Evolutionary conservation across 2,888 invertebrate genomes (phyloP), one percentile per base, ranked within the genome.

Genomic region (Patella caerulea): DNA sequence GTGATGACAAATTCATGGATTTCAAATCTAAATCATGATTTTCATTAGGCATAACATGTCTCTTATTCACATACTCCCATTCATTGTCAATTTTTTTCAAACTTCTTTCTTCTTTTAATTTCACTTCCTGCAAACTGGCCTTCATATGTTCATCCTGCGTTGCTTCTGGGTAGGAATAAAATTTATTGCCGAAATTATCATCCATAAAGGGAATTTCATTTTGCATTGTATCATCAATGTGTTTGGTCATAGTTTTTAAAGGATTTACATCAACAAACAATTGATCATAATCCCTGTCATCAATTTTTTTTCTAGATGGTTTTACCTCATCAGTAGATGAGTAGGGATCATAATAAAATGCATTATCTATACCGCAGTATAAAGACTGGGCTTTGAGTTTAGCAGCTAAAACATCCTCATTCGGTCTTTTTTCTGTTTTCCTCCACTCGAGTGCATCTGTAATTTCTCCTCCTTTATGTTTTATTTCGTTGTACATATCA

Each of bases 31-130:
- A 45, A 45, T 45, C 45, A 45, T 45, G 45, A 45, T 45, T 45
- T 45, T 45, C 45, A 45, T 45, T 45, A 45, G 45, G 72, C 19
- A 52, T 55, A 34, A 34, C n/a, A 14, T 86, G 77, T 9, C 81
- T 81, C 54, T 84, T 83, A 7, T 80, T 72, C 3, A 86, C 86
- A 83, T 82, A 86, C 15, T 82, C 81, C 86, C 86, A 86, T 75
- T 86, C 86, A n/a, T 84, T 83, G 0, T 84, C 85, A 0, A 75
- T 72, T 55, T 75, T 76, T 34, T 80, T 45, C 45, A 45, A 45
- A 45, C 45, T 45, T 24, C 69, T 73, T 71, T 15, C 74, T 55
- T 45, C 54, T 59, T 81, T 81, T 71, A 79, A 78, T 29, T 78
- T 79, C 9, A 86, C 77, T 53, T 82, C 72, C 55, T 83, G 82